A percentile compares a stretch with the other conserved stretches of the same genome.
phyloP scores from a whole-genome alignment of 2,113 vertebrate species.

The Rhinichthys klamathensis region DNA sequence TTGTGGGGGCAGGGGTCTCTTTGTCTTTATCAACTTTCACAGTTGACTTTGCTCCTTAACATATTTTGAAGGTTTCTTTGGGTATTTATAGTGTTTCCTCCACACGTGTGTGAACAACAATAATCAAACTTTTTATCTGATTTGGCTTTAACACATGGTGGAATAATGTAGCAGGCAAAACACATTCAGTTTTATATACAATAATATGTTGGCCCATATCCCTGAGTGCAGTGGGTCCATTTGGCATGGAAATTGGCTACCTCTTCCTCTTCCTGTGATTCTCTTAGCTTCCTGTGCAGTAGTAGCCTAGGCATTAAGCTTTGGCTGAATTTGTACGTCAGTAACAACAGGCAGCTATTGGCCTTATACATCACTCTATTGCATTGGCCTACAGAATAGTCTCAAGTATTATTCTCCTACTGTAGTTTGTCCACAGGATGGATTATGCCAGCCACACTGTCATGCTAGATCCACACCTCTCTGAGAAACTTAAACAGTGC shows the following conservation, averaged over 20 bases:
- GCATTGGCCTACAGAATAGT: not conserved
- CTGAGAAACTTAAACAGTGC: constrained; percentile 1
- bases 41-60: not conserved
- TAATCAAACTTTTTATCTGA: constrained; percentile 38
- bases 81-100: constrained; percentile 13
- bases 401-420: not conserved
- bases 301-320: not conserved
- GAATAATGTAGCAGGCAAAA: constrained; percentile 34
- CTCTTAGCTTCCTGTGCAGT: constrained; percentile 52
- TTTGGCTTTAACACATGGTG: not conserved
- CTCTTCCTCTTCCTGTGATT: constrained; percentile 59
- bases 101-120: constrained; percentile 4
- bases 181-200: constrained; percentile 3
- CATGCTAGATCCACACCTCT: not conserved
- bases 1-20: not conserved
- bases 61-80: not conserved
- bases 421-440: not conserved
- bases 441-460: not conserved
- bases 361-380: not conserved
- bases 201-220: constrained; percentile 42
- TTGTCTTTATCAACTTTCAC: constrained; percentile 2
- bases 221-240: constrained; percentile 9
- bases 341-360: not conserved
- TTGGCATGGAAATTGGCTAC: constrained; percentile 34
- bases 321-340: not conserved